Evolutionary conservation across 2,888 invertebrate species (phyloP).

Genomic region (Tetrapedia diversipes): DNA sequence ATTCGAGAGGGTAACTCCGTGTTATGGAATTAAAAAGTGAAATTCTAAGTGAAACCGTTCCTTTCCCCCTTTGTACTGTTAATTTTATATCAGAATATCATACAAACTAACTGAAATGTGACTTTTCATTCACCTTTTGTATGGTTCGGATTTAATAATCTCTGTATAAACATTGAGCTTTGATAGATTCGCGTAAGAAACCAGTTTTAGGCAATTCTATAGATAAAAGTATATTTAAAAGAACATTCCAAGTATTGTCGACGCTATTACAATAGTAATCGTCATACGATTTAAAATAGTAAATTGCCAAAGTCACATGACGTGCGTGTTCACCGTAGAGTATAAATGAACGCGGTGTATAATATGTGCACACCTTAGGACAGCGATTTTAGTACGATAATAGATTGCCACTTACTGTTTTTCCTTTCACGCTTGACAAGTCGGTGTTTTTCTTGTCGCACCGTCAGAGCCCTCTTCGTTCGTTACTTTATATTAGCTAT

Average conservation of each 20-base stretch:
- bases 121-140: not conserved
- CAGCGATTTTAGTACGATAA: constrained; percentile 46
- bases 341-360: constrained; percentile 14
- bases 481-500: constrained; percentile 39
- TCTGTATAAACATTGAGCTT: not conserved
- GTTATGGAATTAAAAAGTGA: constrained; percentile 4
- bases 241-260: not conserved
- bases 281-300: constrained; percentile 52
- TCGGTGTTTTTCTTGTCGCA: constrained; percentile 21
- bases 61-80: constrained; percentile 11
- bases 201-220: not conserved
- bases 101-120: not conserved
- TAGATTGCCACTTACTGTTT: constrained; percentile 37
- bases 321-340: not conserved
- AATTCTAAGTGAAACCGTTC: not conserved
- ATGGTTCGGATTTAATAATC: not conserved
- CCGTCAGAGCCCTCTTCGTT: constrained; percentile 53
- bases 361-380: constrained; percentile 17
- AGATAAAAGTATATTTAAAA: constrained; percentile 7
- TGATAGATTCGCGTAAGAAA: not conserved
- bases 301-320: constrained; percentile 45
- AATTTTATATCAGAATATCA: constrained; percentile 21
- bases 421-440: constrained; percentile 22
- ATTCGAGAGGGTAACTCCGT: constrained; percentile 32
- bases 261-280: not conserved